Evolutionary conservation across 1,140 invertebrate species (phyloP).

Genomic region (Cylas formicarius): DNA sequence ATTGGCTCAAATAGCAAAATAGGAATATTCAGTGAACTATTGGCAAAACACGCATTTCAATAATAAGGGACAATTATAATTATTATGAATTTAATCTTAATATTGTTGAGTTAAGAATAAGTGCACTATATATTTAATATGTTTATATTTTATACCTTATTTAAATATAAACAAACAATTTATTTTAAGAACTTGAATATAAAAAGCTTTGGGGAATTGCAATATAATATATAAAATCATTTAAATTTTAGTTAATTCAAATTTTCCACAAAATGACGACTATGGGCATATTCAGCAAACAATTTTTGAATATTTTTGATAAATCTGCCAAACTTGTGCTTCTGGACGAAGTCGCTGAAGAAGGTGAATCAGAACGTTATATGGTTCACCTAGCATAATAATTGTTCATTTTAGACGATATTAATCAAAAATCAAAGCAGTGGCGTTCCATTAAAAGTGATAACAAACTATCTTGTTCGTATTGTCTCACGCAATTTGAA

Average conservation of each 20-base stretch:
- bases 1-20: too few relatives aligned
- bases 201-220: too few relatives aligned
- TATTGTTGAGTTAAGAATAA: too few relatives aligned
- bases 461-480: conserved; percentile 49
- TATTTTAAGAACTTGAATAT: too few relatives aligned
- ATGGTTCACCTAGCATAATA: too few relatives aligned
- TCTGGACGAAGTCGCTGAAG: conserved; percentile 21
- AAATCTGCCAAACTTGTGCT: conserved; percentile 21
- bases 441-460: conserved; percentile 12
- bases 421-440: not conserved
- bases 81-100: too few relatives aligned
- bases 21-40: too few relatives aligned
- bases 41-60: too few relatives aligned
- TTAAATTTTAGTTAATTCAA: conserved; percentile 1
- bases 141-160: too few relatives aligned
- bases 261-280: not conserved
- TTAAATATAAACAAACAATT: too few relatives aligned
- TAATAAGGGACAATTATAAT: too few relatives aligned
- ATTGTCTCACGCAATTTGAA: conserved; percentile 47
- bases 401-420: conserved; percentile 9
- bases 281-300: conserved; percentile 21
- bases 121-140: not conserved
- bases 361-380: too few relatives aligned
- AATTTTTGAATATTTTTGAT: conserved; percentile 29
- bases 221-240: conserved; percentile 6